These are phyloP conservation scores for Pristionchus mayeri DNA, from an alignment of 2,888 invertebrate species.

Conservation along the genomic window DNA sequence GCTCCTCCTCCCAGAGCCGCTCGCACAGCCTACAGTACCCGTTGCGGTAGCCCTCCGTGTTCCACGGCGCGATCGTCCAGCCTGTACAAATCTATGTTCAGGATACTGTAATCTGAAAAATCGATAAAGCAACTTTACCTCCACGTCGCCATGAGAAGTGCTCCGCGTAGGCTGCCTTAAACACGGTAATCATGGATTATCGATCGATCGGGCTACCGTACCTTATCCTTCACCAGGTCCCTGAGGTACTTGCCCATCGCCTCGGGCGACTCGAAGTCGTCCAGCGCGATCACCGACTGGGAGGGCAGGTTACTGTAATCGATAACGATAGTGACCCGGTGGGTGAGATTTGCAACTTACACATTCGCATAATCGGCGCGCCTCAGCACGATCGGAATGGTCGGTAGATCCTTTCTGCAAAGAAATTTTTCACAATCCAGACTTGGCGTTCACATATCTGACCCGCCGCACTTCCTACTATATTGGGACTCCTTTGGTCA, in stretches of 20 bases:
- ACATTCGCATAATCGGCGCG: slow-evolving; percentile 61
- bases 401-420: slow-evolving; percentile 57
- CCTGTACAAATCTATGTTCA: neutral
- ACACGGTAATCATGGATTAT: neutral
- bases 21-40: slow-evolving; percentile 66
- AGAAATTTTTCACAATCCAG: neutral
- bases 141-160: slow-evolving; percentile 71
- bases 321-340: neutral
- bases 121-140: slow-evolving; percentile 51
- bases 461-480: no score
- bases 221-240: slow-evolving; percentile 54
- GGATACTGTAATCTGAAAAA: neutral
- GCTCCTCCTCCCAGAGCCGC: slow-evolving; percentile 57
- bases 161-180: slow-evolving; percentile 67
- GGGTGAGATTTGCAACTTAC: slow-evolving; percentile 15
- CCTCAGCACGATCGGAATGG: slow-evolving; percentile 73
- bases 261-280: slow-evolving; percentile 67
- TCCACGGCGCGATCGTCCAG: slow-evolving; percentile 73
- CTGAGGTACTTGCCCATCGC: slow-evolving; percentile 68
- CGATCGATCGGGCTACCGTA: neutral
- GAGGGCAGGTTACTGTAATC: slow-evolving; percentile 64
- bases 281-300: slow-evolving; percentile 72
- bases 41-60: slow-evolving; percentile 68
- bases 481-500: no score
- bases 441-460: neutral